Percentiles rank a stretch among this genome's conserved stretches.
Conservation (phyloP, 2,113 vertebrate genomes). For the Bujurquina vittata region DNA sequence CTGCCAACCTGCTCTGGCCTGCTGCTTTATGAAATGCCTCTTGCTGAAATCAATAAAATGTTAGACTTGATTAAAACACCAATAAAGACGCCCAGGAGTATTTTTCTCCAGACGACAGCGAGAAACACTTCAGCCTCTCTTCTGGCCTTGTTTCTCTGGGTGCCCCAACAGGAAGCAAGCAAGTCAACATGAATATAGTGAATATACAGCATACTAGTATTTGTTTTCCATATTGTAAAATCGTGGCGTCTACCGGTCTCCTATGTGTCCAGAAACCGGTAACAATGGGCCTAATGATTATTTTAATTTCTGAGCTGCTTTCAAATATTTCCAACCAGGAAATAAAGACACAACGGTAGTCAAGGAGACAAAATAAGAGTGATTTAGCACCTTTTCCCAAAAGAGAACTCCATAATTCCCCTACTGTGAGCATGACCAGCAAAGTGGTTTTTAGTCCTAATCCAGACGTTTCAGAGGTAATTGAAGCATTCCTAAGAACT, state of each 20-base stretch:
- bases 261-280: not conserved
- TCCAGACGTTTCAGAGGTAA: conserved; percentile 23
- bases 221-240: conserved; percentile 8
- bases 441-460: conserved; percentile 41
- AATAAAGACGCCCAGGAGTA: conserved; percentile 67
- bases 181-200: conserved; percentile 1
- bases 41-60: conserved; percentile 74
- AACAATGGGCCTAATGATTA: not conserved
- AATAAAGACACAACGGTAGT: not conserved
- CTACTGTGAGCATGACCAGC: conserved; percentile 21
- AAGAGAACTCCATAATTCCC: conserved; percentile 19
- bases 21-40: conserved; percentile 75
- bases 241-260: not conserved
- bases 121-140: conserved; percentile 37
- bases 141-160: conserved; percentile 12
- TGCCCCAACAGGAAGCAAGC: conserved; percentile 15
- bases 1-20: conserved; percentile 61
- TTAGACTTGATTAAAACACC: conserved; percentile 77
- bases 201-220: conserved; percentile 14
- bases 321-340: not conserved
- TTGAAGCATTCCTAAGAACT: conserved; percentile 11
- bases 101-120: conserved; percentile 46
- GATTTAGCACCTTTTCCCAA: conserved; percentile 26
- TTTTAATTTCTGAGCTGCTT: not conserved
- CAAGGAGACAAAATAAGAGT: not conserved